Conservation (phyloP, 2,888 invertebrate species). For the Pinctada fucata region DNA sequence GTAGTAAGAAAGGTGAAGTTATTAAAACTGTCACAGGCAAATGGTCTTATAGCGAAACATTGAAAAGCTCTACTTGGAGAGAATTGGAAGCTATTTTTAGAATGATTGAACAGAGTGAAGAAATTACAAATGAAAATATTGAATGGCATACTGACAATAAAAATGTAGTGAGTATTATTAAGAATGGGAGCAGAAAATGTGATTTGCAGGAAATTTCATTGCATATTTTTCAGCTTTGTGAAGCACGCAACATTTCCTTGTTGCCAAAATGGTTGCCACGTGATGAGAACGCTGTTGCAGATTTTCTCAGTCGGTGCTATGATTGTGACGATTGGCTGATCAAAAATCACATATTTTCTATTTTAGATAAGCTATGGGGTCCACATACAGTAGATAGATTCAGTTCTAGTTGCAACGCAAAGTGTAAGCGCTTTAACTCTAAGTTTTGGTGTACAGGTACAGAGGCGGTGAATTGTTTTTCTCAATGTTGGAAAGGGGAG, state of each 20-base stretch:
- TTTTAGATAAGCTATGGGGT: conserved; percentile 22
- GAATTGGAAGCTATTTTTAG: too few relatives aligned
- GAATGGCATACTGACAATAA: too few relatives aligned
- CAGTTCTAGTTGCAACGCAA: conserved; percentile 18
- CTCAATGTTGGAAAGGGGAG: conserved; percentile 16
- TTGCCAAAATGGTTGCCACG: not conserved
- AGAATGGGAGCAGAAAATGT: not conserved
- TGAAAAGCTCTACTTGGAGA: too few relatives aligned
- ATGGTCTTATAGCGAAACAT: too few relatives aligned
- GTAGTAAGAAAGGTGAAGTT: too few relatives aligned
- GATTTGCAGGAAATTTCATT: not conserved
- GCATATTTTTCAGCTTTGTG: not conserved
- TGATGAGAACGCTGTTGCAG: not conserved
- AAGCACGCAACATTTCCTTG: not conserved
- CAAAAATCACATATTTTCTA: not conserved
- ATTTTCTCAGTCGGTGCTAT: too few relatives aligned
- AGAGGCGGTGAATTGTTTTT: conserved; percentile 21
- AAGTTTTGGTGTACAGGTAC: conserved; percentile 22
- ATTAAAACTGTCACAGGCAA: too few relatives aligned
- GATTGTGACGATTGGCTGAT: conserved; percentile 25
- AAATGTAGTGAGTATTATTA: not conserved
- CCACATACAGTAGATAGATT: conserved; percentile 26
- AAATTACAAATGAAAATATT: too few relatives aligned
- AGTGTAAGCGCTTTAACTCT: conserved; percentile 37
- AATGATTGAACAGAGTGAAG: too few relatives aligned